These are phyloP conservation scores for Chromoteleia sp. DNA, from an alignment of 2,888 invertebrate genomes.

Conservation along the genomic window DNA sequence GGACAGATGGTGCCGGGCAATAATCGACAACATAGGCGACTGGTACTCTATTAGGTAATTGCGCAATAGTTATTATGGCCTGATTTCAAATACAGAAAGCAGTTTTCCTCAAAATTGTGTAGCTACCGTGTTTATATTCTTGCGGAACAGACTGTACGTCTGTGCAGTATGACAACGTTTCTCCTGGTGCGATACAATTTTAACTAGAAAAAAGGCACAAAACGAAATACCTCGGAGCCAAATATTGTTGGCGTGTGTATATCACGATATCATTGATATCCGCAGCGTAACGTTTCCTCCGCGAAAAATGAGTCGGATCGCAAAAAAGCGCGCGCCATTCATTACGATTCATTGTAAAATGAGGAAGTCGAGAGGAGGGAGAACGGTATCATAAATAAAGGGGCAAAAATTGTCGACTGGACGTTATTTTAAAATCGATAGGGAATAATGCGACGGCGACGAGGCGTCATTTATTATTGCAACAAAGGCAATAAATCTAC, in stretches of 20 bases:
- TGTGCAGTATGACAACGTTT: no score
- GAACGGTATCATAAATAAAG: constrained; percentile 41
- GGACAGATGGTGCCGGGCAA: no score
- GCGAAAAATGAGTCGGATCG: constrained; percentile 8
- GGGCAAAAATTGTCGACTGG: constrained; percentile 56
- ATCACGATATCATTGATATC: not conserved
- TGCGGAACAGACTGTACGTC: no score
- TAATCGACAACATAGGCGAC: no score
- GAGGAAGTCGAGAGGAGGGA: not conserved
- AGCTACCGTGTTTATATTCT: not conserved
- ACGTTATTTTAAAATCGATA: constrained; percentile 46
- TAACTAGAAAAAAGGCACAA: not conserved
- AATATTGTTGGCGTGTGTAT: not conserved
- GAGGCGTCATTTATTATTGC: constrained; percentile 47
- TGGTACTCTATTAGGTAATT: no score
- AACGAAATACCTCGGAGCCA: not conserved
- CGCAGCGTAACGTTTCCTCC: constrained; percentile 8
- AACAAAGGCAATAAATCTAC: constrained; percentile 64
- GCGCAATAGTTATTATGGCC: no score
- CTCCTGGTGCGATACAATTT: not conserved
- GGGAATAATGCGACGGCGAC: constrained; percentile 43
- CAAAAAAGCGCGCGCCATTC: constrained; percentile 31
- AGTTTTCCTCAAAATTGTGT: no score
- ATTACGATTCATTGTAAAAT: constrained; percentile 43
- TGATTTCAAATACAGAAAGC: no score